A percentile compares a stretch with the other conserved stretches of the same genome.
phyloP scores from a whole-genome alignment of 2,113 vertebrate genomes.

The Oncorhynchus keta region DNA sequence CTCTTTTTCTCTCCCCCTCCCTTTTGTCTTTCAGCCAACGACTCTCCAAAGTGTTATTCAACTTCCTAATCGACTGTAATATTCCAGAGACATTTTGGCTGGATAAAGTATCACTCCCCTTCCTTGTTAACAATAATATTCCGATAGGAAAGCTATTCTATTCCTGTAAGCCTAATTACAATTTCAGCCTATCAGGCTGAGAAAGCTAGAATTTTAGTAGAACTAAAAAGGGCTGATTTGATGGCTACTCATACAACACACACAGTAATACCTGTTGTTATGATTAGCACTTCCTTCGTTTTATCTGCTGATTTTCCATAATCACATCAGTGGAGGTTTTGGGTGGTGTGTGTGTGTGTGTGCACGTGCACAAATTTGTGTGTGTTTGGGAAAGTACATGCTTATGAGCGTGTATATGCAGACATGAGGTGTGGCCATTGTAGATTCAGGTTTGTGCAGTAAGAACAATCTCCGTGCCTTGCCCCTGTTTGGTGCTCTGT shows the following conservation, averaged over 20 bases:
- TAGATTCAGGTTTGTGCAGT: neutral
- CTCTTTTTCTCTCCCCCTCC: neutral
- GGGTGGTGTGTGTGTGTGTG: neutral
- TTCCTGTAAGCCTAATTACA: neutral
- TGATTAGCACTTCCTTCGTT: neutral
- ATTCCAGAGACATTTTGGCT: conserved; percentile 3
- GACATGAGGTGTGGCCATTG: no score
- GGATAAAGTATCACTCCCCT: neutral
- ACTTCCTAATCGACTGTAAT: neutral
- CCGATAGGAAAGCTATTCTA: neutral
- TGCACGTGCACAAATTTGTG: neutral
- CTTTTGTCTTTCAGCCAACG: neutral
- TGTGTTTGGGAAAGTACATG: neutral
- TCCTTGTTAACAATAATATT: neutral
- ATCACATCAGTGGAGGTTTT: neutral
- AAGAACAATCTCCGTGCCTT: neutral
- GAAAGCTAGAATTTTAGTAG: neutral
- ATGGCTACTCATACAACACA: neutral
- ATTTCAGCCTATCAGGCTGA: neutral
- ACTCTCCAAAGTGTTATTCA: neutral
- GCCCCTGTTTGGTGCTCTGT: neutral
- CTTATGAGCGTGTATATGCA: neutral
- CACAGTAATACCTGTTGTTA: neutral
- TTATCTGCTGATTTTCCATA: neutral
- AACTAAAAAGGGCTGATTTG: neutral